Base-by-base conservation (phyloP, 2,113 vertebrate species). In the Otolemur garnettii region DNA sequence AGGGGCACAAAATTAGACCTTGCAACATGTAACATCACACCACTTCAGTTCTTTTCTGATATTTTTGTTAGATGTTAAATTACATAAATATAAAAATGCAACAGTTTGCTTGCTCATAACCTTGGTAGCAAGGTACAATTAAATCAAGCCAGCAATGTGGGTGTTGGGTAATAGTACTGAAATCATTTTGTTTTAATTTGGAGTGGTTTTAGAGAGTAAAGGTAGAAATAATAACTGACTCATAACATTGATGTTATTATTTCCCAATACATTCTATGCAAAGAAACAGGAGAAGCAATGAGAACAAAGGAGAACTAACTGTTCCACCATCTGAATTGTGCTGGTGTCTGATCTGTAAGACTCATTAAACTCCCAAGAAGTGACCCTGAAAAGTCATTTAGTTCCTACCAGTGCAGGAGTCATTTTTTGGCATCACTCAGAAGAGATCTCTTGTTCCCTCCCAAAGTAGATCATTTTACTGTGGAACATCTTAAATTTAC, bases 41-140 rank as follows among this genome's bases (percentile, higher is more conserved):
- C 9, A 90, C 53, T 78, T 81, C 79, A 8, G 13, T 93, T 95
- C 33, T 89, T 97, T 95, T 78, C 64, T 45, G 30, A 53, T 77
- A 17, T 82, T 95, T 78, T 83, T 82, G 69, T 60, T 82, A 93
- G 85, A 33, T 28, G 91, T 0, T 38, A 0, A 74, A 72, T 19
- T 72, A 87, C 45, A 83, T 12, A 88, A 93, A 89, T 55, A 24
- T 68, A 93, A 68, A 94, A 68, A 94, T 60, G 84, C 96, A 35
- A 89, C 24, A 94, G 33, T 82, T 24, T 93, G n/a, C 19, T 74
- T 92, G 38, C 72, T 95, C 11, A 89, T 18, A 93, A 93, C 19
- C 45, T 80, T 89, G 3, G 14, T 30, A 79, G 68, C 26, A 88
- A 90, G 79, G 79, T 1, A 92, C 14, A 96, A 66, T 15, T 81